phyloP scores from a whole-genome alignment of 2,797 vertebrate genomes.

The Trematomus bernacchii region DNA sequence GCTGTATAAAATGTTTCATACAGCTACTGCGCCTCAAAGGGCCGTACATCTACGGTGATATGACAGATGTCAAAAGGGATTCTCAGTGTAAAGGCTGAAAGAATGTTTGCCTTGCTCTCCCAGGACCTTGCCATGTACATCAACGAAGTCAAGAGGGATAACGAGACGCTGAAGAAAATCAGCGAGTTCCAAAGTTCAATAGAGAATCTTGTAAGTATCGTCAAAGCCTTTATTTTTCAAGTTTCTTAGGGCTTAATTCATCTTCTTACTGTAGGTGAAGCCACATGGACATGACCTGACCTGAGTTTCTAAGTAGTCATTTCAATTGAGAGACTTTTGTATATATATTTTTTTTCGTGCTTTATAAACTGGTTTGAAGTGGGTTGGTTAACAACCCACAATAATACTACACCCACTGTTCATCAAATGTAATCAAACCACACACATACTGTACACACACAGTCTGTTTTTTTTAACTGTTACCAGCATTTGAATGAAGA shows the following conservation, averaged over 20 bases:
- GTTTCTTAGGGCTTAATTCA: not conserved
- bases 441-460: not conserved
- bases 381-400: not conserved
- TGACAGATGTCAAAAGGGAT: slow-evolving; percentile 58
- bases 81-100: not conserved
- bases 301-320: not conserved
- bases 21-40: slow-evolving; percentile 28
- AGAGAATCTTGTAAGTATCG: slow-evolving; percentile 93
- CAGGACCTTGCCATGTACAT: slow-evolving; percentile 99
- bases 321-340: not conserved
- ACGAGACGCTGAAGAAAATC: slow-evolving; percentile 98
- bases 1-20: slow-evolving; percentile 28
- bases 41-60: slow-evolving; percentile 17
- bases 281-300: not conserved
- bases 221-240: not conserved
- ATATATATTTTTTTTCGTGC: not conserved
- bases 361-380: not conserved
- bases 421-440: not conserved
- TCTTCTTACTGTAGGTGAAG: not conserved
- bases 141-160: slow-evolving; percentile 98
- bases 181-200: slow-evolving; percentile 98
- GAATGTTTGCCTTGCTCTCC: slow-evolving; percentile 15
- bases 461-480: not conserved
- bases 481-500: not conserved
- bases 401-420: not conserved